Evolutionary conservation across 2,888 invertebrate genomes (phyloP), one percentile per base, ranked within the genome.

Genomic region (Buathra laborator): DNA sequence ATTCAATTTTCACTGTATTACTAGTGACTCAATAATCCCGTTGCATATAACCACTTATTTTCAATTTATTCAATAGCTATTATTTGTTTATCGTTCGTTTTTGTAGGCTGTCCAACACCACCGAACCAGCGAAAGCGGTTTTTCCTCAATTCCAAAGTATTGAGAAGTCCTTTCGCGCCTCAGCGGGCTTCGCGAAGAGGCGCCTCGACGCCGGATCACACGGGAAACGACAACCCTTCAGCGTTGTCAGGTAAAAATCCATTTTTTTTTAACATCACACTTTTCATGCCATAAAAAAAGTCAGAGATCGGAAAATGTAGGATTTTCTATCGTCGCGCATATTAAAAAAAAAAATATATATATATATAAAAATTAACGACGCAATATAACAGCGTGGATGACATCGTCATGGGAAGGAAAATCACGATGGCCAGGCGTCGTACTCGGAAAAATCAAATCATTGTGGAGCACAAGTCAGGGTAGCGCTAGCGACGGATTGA

Each of bases 361-460:
- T 64, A 75, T 59, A 48, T 51, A 70, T 16, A 85, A 67, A 68
- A 76, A 81, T 80, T 86, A 56, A 76, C 46, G 59, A 37, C 53
- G 67, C 80, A 92, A 93, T 64, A 75, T 37, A 37, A 43, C 82
- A 91, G 95, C 94, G 70, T 94, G 94, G 92, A 94, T 94, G 92
- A 93, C 93, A 77, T 92, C 94, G 74, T 94, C 94, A 53, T 94
- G 95, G 87, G 95, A 95, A 89, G 94, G 94, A 86, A 94, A 93
- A 88, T 94, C 95, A 83, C 94, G 95, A 90, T 97, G 97, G 97
- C 96, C 96, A 86, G 96, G 96, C 90, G 94, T 97, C 93, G 97
- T 98, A 91, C 96, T 98, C 94, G 97, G 97, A 93, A 98, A 98
- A 95, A 98, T 98, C 94, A 97, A 97, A 92, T 98, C 98, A 66